Percentiles rank a stretch among this genome's conserved stretches.
Evolutionary conservation across 2,113 vertebrate genomes (phyloP).

Genomic region (Varanus salvator): DNA sequence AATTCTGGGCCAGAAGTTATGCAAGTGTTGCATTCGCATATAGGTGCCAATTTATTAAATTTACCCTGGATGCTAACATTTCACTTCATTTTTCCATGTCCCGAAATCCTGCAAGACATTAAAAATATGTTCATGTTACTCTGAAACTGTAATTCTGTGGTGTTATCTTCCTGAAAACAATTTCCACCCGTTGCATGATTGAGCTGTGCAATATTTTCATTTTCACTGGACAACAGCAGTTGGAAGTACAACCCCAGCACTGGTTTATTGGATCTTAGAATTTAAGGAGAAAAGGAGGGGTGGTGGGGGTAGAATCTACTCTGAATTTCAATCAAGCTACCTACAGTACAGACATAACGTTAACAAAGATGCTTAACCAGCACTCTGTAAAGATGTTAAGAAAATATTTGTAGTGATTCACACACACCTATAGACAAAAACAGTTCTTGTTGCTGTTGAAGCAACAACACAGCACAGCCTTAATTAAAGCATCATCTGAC

Average conservation of each 20-base stretch:
- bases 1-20: not conserved
- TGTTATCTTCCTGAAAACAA: not conserved
- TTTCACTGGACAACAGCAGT: slow-evolving; percentile 21
- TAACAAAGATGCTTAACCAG: slow-evolving; percentile 73
- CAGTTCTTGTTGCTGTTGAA: slow-evolving; percentile 73
- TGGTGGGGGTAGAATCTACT: slow-evolving; percentile 31
- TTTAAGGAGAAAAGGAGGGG: slow-evolving; percentile 51
- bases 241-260: slow-evolving; percentile 3
- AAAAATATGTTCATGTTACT: not conserved
- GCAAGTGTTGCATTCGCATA: not conserved
- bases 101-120: slow-evolving; percentile 4
- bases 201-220: slow-evolving; percentile 21
- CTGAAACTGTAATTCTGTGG: not conserved
- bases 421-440: slow-evolving; percentile 74
- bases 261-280: slow-evolving; percentile 65
- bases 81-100: not conserved
- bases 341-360: slow-evolving; percentile 66
- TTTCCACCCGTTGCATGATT: slow-evolving; percentile 9
- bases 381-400: slow-evolving; percentile 76
- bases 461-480: slow-evolving; percentile 66
- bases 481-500: slow-evolving; percentile 76
- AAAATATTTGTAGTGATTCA: slow-evolving; percentile 77
- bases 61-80: not conserved
- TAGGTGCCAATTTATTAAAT: not conserved
- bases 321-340: slow-evolving; percentile 74